These are phyloP conservation scores for Enteromius fasciolatus DNA, from an alignment of 2,797 vertebrate species.

Conservation along the genomic window DNA sequence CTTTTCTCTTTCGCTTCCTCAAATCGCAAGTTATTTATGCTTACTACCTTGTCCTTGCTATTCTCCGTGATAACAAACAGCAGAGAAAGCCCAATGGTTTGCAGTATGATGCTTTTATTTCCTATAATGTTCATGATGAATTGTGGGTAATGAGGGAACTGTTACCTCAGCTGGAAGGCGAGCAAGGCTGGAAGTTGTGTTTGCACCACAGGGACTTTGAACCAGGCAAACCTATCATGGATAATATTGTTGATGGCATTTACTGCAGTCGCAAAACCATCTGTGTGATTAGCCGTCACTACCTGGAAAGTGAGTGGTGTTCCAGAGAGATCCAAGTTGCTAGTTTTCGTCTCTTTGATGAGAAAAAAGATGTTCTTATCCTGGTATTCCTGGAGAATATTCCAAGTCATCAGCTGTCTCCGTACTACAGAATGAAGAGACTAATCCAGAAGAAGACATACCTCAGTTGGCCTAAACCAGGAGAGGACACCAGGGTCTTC, in stretches of 20 bases:
- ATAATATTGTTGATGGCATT: slow-evolving; percentile 75
- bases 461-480: slow-evolving; percentile 61
- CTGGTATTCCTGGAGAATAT: slow-evolving; percentile 68
- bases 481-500: slow-evolving; percentile 33
- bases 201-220: slow-evolving; percentile 79
- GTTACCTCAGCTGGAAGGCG: slow-evolving; percentile 71
- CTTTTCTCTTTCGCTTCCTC: slow-evolving; percentile 69
- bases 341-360: slow-evolving; percentile 66
- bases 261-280: slow-evolving; percentile 77
- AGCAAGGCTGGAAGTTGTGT: slow-evolving; percentile 76
- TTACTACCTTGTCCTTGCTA: slow-evolving; percentile 72
- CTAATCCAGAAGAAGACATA: slow-evolving; percentile 60
- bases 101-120: slow-evolving; percentile 77
- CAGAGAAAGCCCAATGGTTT: slow-evolving; percentile 48
- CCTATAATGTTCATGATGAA: slow-evolving; percentile 76
- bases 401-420: slow-evolving; percentile 60
- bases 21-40: slow-evolving; percentile 69
- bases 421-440: slow-evolving; percentile 59
- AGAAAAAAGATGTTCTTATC: slow-evolving; percentile 64
- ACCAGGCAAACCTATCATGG: slow-evolving; percentile 74
- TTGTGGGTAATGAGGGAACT: slow-evolving; percentile 71
- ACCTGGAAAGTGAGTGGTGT: slow-evolving; percentile 78
- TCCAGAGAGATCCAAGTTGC: slow-evolving; percentile 77
- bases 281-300: slow-evolving; percentile 73
- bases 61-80: slow-evolving; percentile 61